Evolutionary conservation across 2,797 vertebrate genomes (phyloP).

Genomic region (Chaunax sp.): DNA sequence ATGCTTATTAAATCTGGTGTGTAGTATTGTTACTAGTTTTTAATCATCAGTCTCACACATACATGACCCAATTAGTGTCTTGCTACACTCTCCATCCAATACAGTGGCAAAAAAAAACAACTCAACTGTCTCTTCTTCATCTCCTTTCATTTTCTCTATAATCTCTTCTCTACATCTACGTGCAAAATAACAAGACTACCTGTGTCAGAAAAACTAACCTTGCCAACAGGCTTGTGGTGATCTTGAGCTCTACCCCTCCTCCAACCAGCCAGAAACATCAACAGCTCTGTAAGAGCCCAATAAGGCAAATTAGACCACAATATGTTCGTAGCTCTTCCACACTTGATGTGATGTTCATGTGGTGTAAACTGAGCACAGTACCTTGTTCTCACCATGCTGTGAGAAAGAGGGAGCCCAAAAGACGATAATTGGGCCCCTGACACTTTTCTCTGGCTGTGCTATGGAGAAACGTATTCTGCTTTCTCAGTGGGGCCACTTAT

Average conservation of each 20-base stretch:
- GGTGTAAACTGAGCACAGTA: not conserved
- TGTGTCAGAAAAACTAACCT: not conserved
- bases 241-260: too few relatives aligned
- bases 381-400: constrained; percentile 4
- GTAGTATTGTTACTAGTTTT: too few relatives aligned
- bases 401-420: constrained; percentile 34
- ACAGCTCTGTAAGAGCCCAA: too few relatives aligned
- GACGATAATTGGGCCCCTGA: constrained; percentile 49
- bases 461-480: constrained; percentile 27
- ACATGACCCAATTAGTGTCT: too few relatives aligned
- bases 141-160: not conserved
- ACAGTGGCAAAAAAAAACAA: constrained; percentile 1
- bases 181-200: constrained; percentile 5
- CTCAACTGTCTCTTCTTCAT: not conserved
- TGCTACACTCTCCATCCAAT: not conserved
- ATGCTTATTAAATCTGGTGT: not conserved
- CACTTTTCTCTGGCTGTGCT: constrained; percentile 22
- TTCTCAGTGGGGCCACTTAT: constrained; percentile 10
- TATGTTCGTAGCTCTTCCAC: constrained; percentile 15
- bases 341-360: constrained; percentile 10
- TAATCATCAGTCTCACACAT: too few relatives aligned
- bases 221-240: too few relatives aligned
- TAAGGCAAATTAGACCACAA: constrained; percentile 36
- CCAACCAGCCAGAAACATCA: too few relatives aligned
- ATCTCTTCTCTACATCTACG: constrained; percentile 4